Base-by-base conservation (phyloP, 2,888 invertebrate species). In the Phortica okadai region DNA sequence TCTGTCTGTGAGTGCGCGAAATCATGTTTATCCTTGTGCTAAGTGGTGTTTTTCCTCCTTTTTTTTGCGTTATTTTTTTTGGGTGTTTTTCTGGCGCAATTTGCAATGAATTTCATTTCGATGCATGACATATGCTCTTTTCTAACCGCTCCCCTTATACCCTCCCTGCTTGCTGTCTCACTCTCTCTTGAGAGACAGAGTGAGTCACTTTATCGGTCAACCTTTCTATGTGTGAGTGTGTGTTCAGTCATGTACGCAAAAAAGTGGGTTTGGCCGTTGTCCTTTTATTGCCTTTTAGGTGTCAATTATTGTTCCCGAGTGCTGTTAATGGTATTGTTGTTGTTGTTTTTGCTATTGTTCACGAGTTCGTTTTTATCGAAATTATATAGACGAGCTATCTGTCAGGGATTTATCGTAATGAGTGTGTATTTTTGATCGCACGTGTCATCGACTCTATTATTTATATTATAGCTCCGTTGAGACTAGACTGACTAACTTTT, bases 251-350 rank as follows among this genome's bases (percentile, higher is more conserved):
- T 79, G 77, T 76, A 76, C 80, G 79, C 76, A 81, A 82, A 76
- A 83, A 79, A 80, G 62, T 82, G 81, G 83, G 84, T 77, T 78
- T 77, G 82, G 64, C 80, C 76, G 79, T 74, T 79, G 82, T 81
- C 78, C 78, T 82, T 81, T 82, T 81, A 87, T 86, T 87, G 81
- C 80, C 81, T 81, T 85, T 84, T 86, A 88, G 86, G 88, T 88
- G 88, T 84, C 87, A 88, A 88, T 86, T 88, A 44, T 42, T 44
- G 16, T 33, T 73, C 2, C 50, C 42, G 42, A 64, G 50, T 45
- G 72, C 11, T 21, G 5, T 42, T 56, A 50, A 50, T 50, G 8
- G 8, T 50, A 6, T 50, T 8, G 8, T 50, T 14, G 50, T 50
- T 50, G 8, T 50, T 50, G 8, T 50, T 14, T 50, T 50, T 50